Evolutionary conservation across 2,888 invertebrate species (phyloP), one percentile per base, ranked within the genome.

Genomic region (Caradrina clavipalpis): DNA sequence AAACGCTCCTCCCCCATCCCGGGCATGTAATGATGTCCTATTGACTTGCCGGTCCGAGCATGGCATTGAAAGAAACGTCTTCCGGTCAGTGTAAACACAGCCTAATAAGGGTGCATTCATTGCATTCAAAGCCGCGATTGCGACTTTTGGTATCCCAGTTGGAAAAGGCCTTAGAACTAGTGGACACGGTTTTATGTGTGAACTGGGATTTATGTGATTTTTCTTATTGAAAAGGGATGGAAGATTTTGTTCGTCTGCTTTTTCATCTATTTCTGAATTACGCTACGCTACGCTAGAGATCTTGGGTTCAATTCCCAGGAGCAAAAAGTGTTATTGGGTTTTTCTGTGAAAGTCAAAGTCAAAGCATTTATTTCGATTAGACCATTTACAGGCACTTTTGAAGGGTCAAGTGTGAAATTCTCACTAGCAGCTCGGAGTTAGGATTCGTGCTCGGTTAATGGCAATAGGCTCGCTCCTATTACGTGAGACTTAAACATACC

Each of bases 71-170:
- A 93, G 93, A 93, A 92, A 92, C 93, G 84, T 91, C 91, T 91
- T 90, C 90, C 93, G 94, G 94, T 94, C 94, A 94, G 92, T 94
- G 92, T 93, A 92, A 91, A 94, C 93, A 94, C 80, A 67, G 85
- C 85, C 90, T 94, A 93, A 92, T 93, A 90, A 90, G 91, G 86
- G 71, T 81, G 87, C 87, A 91, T 92, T 92, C 92, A 92, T 39
- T 26, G 59, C 78, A 76, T 88, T 88, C 88, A 87, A 69, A 78
- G 76, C 75, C 73, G 73, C 84, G 84, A 88, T 88, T 86, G 83
- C 89, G 81, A 80, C 76, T 84, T 85, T 84, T 64, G 84, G 86
- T 81, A 85, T 83, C 61, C 66, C 64, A 65, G 59, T 55, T 72
- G 47, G 50, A 71, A 79, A 76, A 76, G 54, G 49, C 67, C 64